These are phyloP conservation scores for Leptosomus discolor DNA, from an alignment of 2,113 vertebrate species.

Conservation along the genomic window DNA sequence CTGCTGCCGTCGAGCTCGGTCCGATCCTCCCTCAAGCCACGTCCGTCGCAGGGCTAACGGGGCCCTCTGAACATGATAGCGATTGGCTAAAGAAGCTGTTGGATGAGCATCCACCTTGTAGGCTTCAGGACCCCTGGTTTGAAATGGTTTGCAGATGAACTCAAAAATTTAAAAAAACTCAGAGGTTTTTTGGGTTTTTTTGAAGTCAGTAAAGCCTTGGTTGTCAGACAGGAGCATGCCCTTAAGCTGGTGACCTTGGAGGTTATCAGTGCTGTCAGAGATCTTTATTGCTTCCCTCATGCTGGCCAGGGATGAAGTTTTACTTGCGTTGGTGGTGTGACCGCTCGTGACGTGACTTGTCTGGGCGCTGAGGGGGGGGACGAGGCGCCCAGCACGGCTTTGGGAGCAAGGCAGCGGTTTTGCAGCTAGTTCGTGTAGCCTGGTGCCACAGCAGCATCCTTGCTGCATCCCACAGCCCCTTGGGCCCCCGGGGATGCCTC, in stretches of 20 bases:
- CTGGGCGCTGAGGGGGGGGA: background rate
- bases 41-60: background rate
- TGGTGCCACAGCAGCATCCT: background rate
- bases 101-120: background rate
- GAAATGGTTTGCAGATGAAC: background rate
- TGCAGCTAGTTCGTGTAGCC: background rate
- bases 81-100: background rate
- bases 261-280: background rate
- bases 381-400: accelerated
- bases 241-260: conserved; percentile 29
- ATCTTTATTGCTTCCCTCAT: background rate
- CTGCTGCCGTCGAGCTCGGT: background rate
- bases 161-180: too few species aligned
- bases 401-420: background rate
- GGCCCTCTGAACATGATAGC: accelerated
- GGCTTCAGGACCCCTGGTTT: background rate
- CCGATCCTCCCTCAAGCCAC: background rate
- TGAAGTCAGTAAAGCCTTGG: background rate
- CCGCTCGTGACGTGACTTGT: background rate
- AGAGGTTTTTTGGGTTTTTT: too few species aligned
- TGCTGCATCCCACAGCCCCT: background rate
- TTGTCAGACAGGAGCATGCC: background rate
- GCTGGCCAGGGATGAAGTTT: background rate
- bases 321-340: background rate
- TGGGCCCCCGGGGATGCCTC: background rate